These are phyloP conservation scores for Pseudococcus longispinus DNA, from an alignment of 2,888 invertebrate species.

Conservation along the genomic window DNA sequence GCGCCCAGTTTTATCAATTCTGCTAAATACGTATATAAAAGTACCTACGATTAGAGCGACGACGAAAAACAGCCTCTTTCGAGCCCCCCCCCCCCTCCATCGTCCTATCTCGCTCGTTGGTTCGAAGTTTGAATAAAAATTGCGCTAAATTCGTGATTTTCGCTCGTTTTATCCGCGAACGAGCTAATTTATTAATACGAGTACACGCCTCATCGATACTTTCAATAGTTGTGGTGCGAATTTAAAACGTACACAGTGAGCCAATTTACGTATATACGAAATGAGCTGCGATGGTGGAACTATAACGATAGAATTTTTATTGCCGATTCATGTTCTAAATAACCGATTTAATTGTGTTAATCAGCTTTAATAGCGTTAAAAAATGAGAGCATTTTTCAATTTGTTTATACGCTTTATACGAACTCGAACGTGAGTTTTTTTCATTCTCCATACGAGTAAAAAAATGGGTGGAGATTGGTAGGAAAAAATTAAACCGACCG, in stretches of 20 bases:
- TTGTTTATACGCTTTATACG: neutral
- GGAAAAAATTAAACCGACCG: neutral
- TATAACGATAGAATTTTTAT: conserved; percentile 27
- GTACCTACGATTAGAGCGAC: neutral
- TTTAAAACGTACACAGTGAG: neutral
- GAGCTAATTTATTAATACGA: neutral
- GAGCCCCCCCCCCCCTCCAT: too few relatives aligned
- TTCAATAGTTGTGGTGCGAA: neutral
- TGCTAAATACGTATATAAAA: neutral
- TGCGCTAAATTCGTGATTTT: neutral
- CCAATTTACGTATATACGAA: neutral
- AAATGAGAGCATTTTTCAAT: conserved; percentile 20
- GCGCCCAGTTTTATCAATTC: conserved; percentile 48
- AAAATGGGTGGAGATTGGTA: neutral
- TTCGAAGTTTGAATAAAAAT: neutral
- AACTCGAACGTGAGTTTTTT: neutral
- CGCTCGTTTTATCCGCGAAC: neutral
- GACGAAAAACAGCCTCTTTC: neutral
- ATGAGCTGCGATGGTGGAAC: neutral
- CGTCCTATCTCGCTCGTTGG: too few relatives aligned
- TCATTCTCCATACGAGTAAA: neutral
- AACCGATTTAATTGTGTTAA: conserved; percentile 23
- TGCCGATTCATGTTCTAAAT: conserved; percentile 37
- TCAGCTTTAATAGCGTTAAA: conserved; percentile 18
- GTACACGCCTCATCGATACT: neutral